Evolutionary conservation across 2,888 invertebrate genomes (phyloP), one percentile per base, ranked within the genome.

Genomic region (Mythimna loreyi): DNA sequence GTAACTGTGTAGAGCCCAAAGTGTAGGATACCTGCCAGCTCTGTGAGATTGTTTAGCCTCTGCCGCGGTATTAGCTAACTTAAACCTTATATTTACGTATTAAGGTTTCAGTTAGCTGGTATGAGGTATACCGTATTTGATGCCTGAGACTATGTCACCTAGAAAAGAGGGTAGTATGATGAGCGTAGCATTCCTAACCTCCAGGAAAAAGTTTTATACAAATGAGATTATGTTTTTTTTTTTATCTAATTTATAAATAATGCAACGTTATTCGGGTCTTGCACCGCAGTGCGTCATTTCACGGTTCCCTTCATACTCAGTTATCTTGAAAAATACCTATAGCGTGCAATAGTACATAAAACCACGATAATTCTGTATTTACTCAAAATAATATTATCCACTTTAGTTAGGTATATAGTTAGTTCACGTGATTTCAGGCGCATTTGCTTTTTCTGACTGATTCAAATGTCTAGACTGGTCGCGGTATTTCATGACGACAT

Each of bases 381-480:
- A 78, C 57, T 28, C 55, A 73, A 50, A 63, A 69, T 30, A 50
- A 28, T 63, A 72, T 71, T 59, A 72, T 56, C 53, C 49, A 58
- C 49, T 76, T 63, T 68, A 55, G 23, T 11, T 2, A 28, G 28
- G 28, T 21, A 30, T 33, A 75, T 77, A 71, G 63, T 77, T 70
- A 72, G 65, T 74, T 81, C 52, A 57, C 47, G 60, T 74, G 57
- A 72, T 43, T 50, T 64, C 65, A 23, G 45, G 58, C 30, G 23
- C 50, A 45, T 56, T 72, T 57, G 56, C 2, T 67, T 49, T 62
- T 66, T 49, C 16, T 59, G 25, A 53, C 58, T 75, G 75, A 80
- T 64, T 73, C 59, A 49, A 69, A 57, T 57, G 70, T 75, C 77
- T 76, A 76, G 73, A 76, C 80, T 58, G n/a, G n/a, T 33, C 30